Evolutionary conservation across 2,797 vertebrate species (phyloP).

Genomic region (Pseudotriccus pelzelni): DNA sequence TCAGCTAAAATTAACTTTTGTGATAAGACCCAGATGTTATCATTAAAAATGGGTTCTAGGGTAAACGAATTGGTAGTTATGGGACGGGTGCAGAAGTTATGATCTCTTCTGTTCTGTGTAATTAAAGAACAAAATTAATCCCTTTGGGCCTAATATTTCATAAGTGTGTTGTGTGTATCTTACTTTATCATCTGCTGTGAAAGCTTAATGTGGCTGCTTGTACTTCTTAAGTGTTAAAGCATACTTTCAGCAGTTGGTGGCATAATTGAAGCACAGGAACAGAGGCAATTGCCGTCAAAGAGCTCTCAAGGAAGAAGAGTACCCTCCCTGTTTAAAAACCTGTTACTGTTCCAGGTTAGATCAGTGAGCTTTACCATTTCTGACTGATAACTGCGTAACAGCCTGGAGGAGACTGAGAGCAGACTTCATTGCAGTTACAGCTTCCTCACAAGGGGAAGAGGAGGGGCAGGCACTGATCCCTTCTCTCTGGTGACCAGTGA

Average conservation of each 20-base stretch:
- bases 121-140: background rate
- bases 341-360: background rate
- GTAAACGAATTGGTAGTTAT: background rate
- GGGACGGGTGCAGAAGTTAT: background rate
- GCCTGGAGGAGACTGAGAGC: background rate
- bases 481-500: background rate
- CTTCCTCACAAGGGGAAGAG: fast-evolving
- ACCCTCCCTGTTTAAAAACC: background rate
- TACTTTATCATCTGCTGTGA: background rate
- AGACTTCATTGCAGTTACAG: background rate
- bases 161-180: background rate
- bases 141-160: background rate
- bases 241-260: background rate
- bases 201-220: background rate
- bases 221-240: background rate
- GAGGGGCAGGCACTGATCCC: background rate
- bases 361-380: background rate
- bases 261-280: background rate
- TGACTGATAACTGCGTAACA: background rate
- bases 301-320: background rate
- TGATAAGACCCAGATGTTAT: background rate
- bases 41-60: background rate
- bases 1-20: background rate
- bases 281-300: background rate
- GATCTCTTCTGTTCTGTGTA: background rate